Base-by-base conservation (phyloP, 2,888 invertebrate genomes). In the Zeuzera pyrina region DNA sequence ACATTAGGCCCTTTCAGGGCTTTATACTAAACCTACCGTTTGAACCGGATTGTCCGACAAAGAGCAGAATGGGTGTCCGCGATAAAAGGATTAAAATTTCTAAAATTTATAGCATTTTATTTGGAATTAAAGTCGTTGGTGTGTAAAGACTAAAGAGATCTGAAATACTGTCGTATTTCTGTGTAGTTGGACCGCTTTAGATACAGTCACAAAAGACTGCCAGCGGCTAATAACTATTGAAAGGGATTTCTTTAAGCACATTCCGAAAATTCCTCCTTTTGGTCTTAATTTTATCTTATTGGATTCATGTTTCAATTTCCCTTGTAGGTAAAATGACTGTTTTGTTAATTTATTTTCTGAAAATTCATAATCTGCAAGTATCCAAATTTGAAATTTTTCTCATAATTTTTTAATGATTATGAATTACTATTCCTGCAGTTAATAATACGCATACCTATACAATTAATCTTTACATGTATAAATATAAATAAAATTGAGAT, bases 51-150 rank as follows among this genome's bases (percentile, higher is more conserved):
- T 12, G 25, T 47, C 45, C 47, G 50, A 65, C 65, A 65, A 68
- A 65, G 61, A 61, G 57, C 61, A 12, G 25, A 57, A 55, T 56
- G 71, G 66, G 49, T 39, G 49, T 43, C 46, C 42, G 50, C 65
- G 78, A 77, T 78, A 78, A 74, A 61, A 50, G 72, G 74, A 72
- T 78, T 78, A 72, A 71, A 71, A 63, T 70, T 64, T 63, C 57
- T 62, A 64, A 69, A 69, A 71, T 71, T 69, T 69, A 71, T 70
- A 52, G 61, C 48, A n/a, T n/a, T 21, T 19, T 28, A 38, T 31
- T 32, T 21, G 44, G 57, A 47, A 58, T 64, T 58, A 60, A 54
- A 49, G 42, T 42, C 47, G 45, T 41, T 41, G 38, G 47, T 41
- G 53, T 49, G 57, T 50, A 28, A 12, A 12, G 25, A 25, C 13